phyloP scores from a whole-genome alignment of 2,888 invertebrate genomes.

The Megalurothrips usitatus region DNA sequence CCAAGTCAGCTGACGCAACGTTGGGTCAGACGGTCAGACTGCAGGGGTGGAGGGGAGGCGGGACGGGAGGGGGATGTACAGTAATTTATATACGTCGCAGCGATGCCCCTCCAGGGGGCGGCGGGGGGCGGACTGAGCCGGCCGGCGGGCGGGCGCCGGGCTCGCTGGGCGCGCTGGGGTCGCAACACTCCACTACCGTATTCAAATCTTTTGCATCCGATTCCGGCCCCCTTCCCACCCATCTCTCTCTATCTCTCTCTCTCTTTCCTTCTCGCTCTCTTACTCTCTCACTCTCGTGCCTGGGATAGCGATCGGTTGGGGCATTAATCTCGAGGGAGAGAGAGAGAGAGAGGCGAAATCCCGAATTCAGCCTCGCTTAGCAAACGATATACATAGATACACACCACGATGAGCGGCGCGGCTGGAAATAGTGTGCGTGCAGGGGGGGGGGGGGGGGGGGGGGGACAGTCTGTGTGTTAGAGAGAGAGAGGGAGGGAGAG shows the following conservation, averaged over 20 bases:
- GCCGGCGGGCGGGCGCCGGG: too few relatives aligned
- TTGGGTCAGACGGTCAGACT: constrained; percentile 3
- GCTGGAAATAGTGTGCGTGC: background rate
- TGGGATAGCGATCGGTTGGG: too few relatives aligned
- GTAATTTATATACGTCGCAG: constrained; percentile 10
- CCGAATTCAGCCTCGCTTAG: too few relatives aligned
- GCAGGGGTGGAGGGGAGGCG: background rate
- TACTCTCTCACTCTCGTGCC: too few relatives aligned
- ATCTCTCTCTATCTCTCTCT: too few relatives aligned
- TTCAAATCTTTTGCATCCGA: background rate
- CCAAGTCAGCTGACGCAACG: background rate
- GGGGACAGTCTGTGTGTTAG: background rate
- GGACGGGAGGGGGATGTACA: background rate
- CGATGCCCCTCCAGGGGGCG: background rate
- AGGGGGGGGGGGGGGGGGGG: background rate
- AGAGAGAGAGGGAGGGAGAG: background rate
- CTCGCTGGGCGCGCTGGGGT: background rate
- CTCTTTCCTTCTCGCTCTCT: too few relatives aligned
- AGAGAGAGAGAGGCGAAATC: too few relatives aligned
- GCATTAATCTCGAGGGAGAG: too few relatives aligned
- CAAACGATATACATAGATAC: too few relatives aligned
- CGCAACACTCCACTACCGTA: background rate
- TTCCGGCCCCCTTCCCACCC: background rate
- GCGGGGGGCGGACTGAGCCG: background rate
- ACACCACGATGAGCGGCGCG: too few relatives aligned